Conservation (phyloP, 1,140 invertebrate species). For the Drosophila trapezifrons region DNA sequence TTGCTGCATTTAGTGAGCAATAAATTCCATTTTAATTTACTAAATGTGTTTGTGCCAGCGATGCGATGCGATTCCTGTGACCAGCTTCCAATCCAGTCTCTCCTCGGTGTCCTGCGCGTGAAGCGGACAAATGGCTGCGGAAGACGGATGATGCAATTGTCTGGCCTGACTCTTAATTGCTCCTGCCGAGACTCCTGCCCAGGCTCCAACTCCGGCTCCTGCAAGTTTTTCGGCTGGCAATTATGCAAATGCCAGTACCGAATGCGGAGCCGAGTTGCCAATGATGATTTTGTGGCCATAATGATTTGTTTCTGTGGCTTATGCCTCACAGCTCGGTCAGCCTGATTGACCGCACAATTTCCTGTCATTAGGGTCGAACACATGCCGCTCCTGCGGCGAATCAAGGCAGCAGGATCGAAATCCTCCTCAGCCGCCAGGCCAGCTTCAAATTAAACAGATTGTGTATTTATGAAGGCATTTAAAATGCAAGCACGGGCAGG, state of each 20-base stretch:
- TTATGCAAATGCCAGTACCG: conserved; percentile 67
- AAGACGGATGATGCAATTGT: conserved; percentile 76
- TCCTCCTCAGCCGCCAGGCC: conserved; percentile 29
- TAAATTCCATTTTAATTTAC: conserved; percentile 82
- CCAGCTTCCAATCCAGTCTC: conserved; percentile 10
- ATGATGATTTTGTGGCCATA: conserved; percentile 75
- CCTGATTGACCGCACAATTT: conserved; percentile 74
- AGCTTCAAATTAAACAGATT: conserved; percentile 47
- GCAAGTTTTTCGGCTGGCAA: conserved; percentile 54
- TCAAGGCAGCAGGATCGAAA: conserved; percentile 41
- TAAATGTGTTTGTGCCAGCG: conserved; percentile 73
- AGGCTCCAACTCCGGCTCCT: too few relatives aligned
- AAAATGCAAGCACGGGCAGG: conserved; percentile 36
- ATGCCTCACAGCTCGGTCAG: conserved; percentile 17
- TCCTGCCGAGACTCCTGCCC: conserved; percentile 9
- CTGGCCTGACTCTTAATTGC: conserved; percentile 67
- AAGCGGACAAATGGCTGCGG: conserved; percentile 74
- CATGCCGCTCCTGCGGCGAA: conserved; percentile 49
- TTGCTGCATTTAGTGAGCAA: conserved; percentile 78
- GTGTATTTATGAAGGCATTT: conserved; percentile 66
- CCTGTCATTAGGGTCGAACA: conserved; percentile 78
- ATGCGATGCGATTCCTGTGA: neutral
- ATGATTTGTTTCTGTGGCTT: conserved; percentile 78
- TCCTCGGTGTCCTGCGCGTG: conserved; percentile 54
- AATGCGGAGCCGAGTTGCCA: conserved; percentile 31